Evolutionary conservation across 2,113 vertebrate species (phyloP).

Genomic region (Eretmodus cyanostictus): DNA sequence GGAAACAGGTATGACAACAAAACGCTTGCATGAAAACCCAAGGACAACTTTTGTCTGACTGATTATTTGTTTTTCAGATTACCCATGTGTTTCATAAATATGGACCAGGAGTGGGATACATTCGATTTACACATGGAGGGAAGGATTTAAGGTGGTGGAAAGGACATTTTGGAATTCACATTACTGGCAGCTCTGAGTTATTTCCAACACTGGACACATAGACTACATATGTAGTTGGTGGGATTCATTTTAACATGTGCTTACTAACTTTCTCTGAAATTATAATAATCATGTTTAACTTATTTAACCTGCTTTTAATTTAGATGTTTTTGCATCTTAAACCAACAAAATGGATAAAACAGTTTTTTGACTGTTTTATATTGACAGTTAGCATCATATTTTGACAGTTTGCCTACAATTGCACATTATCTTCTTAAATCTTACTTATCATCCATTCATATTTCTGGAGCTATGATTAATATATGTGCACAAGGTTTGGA

Average conservation of each 20-base stretch:
- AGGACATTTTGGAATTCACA: conserved; percentile 82
- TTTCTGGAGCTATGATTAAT: not conserved
- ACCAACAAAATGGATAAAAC: not conserved
- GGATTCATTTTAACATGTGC: not conserved
- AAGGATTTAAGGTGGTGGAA: conserved; percentile 82
- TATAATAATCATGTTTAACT: not conserved
- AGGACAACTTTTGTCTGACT: not conserved
- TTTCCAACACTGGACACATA: conserved; percentile 25
- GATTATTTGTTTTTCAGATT: conserved; percentile 67
- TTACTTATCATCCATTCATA: not conserved
- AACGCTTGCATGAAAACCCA: not conserved
- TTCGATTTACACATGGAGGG: conserved; percentile 82
- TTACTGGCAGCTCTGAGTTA: conserved; percentile 83
- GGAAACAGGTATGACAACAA: conserved; percentile 46
- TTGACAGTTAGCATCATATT: not conserved
- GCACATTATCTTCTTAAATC: not conserved
- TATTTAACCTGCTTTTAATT: not conserved
- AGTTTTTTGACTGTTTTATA: not conserved
- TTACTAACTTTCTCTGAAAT: not conserved
- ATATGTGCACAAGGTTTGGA: not conserved
- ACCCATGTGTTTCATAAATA: conserved; percentile 83
- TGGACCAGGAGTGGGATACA: conserved; percentile 76
- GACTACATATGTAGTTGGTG: not conserved
- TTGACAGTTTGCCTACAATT: not conserved
- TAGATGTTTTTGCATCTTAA: not conserved